Evolutionary conservation across 2,113 vertebrate genomes (phyloP), one percentile per base, ranked within the genome.

Genomic region (Anguilla rostrata): DNA sequence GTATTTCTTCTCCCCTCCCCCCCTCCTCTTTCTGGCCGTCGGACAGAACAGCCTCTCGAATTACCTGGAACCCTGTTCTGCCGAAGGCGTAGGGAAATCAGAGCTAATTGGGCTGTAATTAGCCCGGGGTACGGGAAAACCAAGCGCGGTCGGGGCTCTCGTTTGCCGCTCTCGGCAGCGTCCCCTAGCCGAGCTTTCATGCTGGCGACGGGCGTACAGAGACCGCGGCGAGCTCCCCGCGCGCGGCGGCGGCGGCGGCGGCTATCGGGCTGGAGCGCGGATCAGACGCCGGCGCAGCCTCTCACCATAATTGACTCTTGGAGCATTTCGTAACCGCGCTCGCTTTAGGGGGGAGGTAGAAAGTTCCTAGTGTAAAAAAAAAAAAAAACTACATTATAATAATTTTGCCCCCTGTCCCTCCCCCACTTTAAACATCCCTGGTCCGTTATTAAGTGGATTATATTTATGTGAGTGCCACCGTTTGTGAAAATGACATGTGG

Each of bases 131-230:
- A 83, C 40, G 53, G 85, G 87, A 88, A 84, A 84, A 86, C 84
- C 40, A 86, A 86, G 80, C 83, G 84, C 80, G 57, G 82, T 81
- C 85, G 18, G 82, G n/a, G 90, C 84, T 88, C 88, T 86, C 82
- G 87, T 88, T 90, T 87, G 53, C 87, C 78, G 88, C 71, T 88
- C 78, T 87, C 41, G 81, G 85, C 86, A 84, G 81, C 78, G 86
- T 80, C 82, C 80, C 82, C 75, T 83, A n/a, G 56, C 57, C 83
- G 49, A 26, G 84, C 81, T 56, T 87, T 84, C 53, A 56, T 56
- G 29, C 15, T 34, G 20, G 34, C n/a, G 53, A 43, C 80, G 11
- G 39, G 75, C 53, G n/a, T 83, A 80, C 83, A 66, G 80, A 87
- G 86, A 57, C 26, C n/a, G 14, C 84, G 22, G 16, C 8, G 43